Evolutionary conservation across 2,888 invertebrate genomes (phyloP), one percentile per base, ranked within the genome.

Genomic region (Cheilosia vulpina): DNA sequence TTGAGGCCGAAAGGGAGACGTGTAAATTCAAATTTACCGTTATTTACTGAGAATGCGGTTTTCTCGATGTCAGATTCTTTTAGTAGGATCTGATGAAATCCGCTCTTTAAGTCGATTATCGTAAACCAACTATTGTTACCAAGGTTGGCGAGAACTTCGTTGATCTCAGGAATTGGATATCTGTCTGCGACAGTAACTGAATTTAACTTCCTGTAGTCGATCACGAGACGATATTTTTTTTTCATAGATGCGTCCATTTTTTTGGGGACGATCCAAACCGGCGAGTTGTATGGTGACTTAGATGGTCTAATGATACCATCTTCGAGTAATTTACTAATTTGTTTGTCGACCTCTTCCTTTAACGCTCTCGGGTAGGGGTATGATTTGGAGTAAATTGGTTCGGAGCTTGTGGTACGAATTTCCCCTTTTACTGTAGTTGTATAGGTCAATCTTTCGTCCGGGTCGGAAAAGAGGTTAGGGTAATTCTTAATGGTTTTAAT

Each of bases 151-250:
- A 27, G 27, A 5, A 27, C 27, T 5, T 27, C 27, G 5, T 27
- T 27, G 27, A 27, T 27, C 5, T 27, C 27, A 5, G 27, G 27
- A 27, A 27, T 27, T 4, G 27, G 27, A 5, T 27, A 27, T 27
- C 5, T 27, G 5, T 27, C 27, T 4, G 27, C 27, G 5, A 27
- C 1, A 5, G 4, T 83, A 9, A 62, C 53, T 11, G 43, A 27
- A 13, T 85, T 87, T 3, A 87, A 11, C 60, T 72, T 79, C 4
- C 63, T 15, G 53, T 63, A 84, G 7, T 87, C 77, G 9, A 87
- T 80, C 0, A 87, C 83, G 27, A 80, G 15, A 2, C 77, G 38
- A 38, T 50, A 78, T 13, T 75, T 31, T 15, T 66, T 82, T 31
- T 43, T 38, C 34, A 65, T 57, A 2, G 63, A 65, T 7, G 72